Evolutionary conservation across 1,140 invertebrate genomes (phyloP), one percentile per base, ranked within the genome.

Genomic region (Drosophila chauvacae): DNA sequence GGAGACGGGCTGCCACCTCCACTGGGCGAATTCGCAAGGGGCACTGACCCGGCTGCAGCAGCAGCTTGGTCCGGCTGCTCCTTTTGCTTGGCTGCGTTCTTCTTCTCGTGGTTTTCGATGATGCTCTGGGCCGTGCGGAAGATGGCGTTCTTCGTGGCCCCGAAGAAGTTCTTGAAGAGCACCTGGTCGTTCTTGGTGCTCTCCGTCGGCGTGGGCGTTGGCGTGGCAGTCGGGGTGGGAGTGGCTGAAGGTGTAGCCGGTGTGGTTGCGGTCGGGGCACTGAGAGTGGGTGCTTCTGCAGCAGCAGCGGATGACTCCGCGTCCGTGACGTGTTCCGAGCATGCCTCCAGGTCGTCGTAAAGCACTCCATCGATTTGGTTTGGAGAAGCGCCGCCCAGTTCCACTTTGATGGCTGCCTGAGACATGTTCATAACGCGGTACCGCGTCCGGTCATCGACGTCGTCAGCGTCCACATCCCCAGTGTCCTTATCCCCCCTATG

Each of bases 91-190:
- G 90, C 84, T 4, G 92, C 91, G 74, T 91, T 92, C 62, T 92
- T 93, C 50, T 93, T 93, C 61, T 93, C 92, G 48, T 93, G 92
- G 57, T 92, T 93, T 35, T 93, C 92, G 7, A 92, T 92, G 5
- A 93, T 93, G 65, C 92, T 93, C 39, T 93, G 92, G 10, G 92
- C 92, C 11, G 92, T 93, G 26, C 92, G 92, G 50, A 93, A 93
- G n/a, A 93, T 92, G 4, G 92, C 92, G 62, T 92, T 93, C 62
- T 93, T 93, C 4, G 92, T 92, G 55, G 92, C 92, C 5, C 92
- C 92, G 48, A 93, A 93, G 57, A 93, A 93, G 44, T 91, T 93
- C 51, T 93, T 92, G 16, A 92, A 92, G 7, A 92, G 62, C 60
- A 92, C 82, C 26, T 83, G 76, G 64, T 92, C 92, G 45, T 91